Evolutionary conservation across 2,888 invertebrate genomes (phyloP).

Genomic region (Crepidodera aurea): DNA sequence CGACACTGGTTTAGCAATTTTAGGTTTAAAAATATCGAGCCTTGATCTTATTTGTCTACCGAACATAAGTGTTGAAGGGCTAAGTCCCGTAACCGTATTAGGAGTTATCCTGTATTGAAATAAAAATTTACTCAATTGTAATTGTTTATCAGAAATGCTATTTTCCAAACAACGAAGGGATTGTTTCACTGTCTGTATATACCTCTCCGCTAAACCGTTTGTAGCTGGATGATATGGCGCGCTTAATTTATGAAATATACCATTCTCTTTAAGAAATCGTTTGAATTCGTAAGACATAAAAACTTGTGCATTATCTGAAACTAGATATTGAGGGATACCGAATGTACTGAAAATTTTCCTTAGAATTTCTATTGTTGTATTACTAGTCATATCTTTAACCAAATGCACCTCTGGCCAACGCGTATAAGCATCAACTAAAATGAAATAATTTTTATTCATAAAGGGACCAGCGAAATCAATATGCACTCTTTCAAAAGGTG

Average conservation of each 20-base stretch:
- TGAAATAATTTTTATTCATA: too few relatives aligned
- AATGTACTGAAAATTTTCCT: constrained; percentile 30
- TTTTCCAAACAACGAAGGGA: not conserved
- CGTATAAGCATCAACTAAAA: too few relatives aligned
- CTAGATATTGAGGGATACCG: constrained; percentile 38
- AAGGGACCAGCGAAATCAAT: constrained; percentile 27
- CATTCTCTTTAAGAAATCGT: constrained; percentile 34
- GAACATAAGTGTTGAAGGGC: not conserved
- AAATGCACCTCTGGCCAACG: too few relatives aligned
- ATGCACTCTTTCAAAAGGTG: constrained; percentile 31
- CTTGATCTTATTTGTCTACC: too few relatives aligned
- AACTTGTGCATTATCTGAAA: constrained; percentile 38
- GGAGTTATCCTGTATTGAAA: not conserved
- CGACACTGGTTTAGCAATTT: not conserved
- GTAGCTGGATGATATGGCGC: constrained; percentile 40
- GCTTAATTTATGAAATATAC: constrained; percentile 27
- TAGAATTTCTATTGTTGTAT: too few relatives aligned
- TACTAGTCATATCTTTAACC: too few relatives aligned
- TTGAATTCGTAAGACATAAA: constrained; percentile 42
- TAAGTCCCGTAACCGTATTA: not conserved
- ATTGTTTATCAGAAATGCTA: not conserved
- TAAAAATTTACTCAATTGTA: not conserved
- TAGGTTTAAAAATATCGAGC: not conserved
- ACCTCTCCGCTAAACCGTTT: constrained; percentile 42
- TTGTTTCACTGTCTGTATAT: constrained; percentile 20